Base-by-base conservation (phyloP, 1,140 invertebrate species). In the Oreohelix idahoensis region DNA sequence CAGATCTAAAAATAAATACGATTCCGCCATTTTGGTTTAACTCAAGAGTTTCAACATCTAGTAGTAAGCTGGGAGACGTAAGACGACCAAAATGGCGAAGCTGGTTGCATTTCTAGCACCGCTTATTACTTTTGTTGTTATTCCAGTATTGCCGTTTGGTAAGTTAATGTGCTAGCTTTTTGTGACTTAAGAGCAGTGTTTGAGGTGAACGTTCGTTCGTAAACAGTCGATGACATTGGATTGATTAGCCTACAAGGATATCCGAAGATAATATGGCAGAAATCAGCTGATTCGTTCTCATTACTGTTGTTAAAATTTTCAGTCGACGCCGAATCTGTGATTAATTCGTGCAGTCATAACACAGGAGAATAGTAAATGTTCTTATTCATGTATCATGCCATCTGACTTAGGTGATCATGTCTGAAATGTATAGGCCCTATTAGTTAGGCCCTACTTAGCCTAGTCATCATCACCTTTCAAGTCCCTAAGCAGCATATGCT, bases 21-120 rank as follows among this genome's bases (percentile, higher is more conserved):
- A 15, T 26, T 29, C 29, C 63, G 63, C 63, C 63, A 66, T 66
- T 32, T 66, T 66, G 63, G n/a, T 66, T 66, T 5, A 32, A 23
- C 32, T 17, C 20, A 58, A 26, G 2, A 15, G 8, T 29, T 4
- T 5, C 1, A 32, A 32, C 63, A 32, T 66, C n/a, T n/a, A 66
- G n/a, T 10, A 66, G 29, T 2, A n/a, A 58, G 23, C 53, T 32
- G 63, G 29, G 2, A 15, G 20, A 35, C 20, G 4, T 29, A 4
- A 66, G 63, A 58, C 51, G 26, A 58, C 17, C n/a, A 58, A n/a
- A 32, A 66, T 66, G 63, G 63, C n/a, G n/a, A 66, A 35, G 63
- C 32, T 66, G 20, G 4, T 66, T 10, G 20, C 17, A 11, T 32
- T 32, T 32, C 63, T 66, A 13, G n/a, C 29, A 23, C 20, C 29